Evolutionary conservation across 2,113 vertebrate species (phyloP).

Genomic region (Lepisosteus oculatus): DNA sequence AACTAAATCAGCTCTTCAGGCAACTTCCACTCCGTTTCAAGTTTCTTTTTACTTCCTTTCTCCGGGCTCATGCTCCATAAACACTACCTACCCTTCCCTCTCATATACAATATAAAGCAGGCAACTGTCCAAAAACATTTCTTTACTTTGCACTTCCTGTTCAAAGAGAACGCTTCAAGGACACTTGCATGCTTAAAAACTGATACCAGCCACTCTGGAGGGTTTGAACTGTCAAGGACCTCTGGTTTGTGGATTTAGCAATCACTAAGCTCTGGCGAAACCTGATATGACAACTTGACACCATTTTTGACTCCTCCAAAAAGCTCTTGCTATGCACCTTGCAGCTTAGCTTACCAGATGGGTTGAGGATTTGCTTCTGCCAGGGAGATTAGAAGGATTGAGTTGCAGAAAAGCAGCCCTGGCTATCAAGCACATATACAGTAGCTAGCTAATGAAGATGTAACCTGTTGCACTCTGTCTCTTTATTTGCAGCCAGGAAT

Average conservation of each 20-base stretch:
- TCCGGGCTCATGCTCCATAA: not conserved
- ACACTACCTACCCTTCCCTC: not conserved
- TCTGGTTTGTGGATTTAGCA: not conserved
- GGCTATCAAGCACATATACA: not conserved
- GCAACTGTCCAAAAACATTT: not conserved
- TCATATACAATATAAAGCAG: not conserved
- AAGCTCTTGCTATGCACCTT: not conserved
- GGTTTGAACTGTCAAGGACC: not conserved
- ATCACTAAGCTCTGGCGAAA: not conserved
- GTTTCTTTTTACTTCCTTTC: no score
- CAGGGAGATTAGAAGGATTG: not conserved
- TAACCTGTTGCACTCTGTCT: not conserved
- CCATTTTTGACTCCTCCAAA: slow-evolving; percentile 7
- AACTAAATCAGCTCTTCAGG: no score
- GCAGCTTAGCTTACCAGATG: not conserved
- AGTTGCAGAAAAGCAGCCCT: not conserved
- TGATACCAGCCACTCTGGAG: not conserved
- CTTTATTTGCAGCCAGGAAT: not conserved
- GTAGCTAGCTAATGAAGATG: not conserved
- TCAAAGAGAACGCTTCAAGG: not conserved
- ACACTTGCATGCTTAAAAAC: not conserved
- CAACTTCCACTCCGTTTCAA: no score
- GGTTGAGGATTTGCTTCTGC: not conserved
- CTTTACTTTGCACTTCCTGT: not conserved
- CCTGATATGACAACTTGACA: slow-evolving; percentile 4